Evolutionary conservation across 2,888 invertebrate species (phyloP).

Genomic region (Drosophila basisetae): DNA sequence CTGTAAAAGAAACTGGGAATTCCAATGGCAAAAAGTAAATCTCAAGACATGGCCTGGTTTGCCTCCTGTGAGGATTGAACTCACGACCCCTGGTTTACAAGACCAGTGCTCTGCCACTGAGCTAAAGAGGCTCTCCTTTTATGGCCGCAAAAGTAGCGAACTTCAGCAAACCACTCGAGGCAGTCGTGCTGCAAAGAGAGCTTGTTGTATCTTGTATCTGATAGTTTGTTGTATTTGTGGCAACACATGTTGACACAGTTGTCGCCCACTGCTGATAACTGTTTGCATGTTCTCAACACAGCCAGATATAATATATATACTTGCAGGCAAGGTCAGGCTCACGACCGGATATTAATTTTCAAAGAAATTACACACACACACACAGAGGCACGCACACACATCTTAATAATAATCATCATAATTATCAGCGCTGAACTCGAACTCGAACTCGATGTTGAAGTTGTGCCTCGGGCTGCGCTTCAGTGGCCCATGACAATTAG

Average conservation of each 20-base stretch:
- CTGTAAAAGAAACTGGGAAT: neutral
- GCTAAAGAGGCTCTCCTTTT: slow-evolving; percentile 90
- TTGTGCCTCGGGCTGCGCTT: slow-evolving; percentile 57
- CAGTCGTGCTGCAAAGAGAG: neutral
- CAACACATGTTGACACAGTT: slow-evolving; percentile 74
- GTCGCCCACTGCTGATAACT: slow-evolving; percentile 59
- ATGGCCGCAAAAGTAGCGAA: slow-evolving; percentile 44
- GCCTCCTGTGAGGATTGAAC: slow-evolving; percentile 95
- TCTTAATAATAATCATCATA: slow-evolving; percentile 53
- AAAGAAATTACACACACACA: slow-evolving; percentile 58
- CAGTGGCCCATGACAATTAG: slow-evolving; percentile 79
- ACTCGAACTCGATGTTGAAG: slow-evolving; percentile 14
- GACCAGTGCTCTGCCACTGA: slow-evolving; percentile 96
- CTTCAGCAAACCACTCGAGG: slow-evolving; percentile 28
- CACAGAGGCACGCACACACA: slow-evolving; percentile 6
- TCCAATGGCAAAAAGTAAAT: neutral
- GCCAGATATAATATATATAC: slow-evolving; percentile 4
- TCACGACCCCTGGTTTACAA: slow-evolving; percentile 96
- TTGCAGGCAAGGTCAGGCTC: slow-evolving; percentile 41
- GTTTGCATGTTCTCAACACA: slow-evolving; percentile 43
- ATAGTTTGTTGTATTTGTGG: slow-evolving; percentile 17
- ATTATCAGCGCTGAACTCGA: slow-evolving; percentile 6
- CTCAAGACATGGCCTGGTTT: slow-evolving; percentile 85
- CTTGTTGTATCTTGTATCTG: slow-evolving; percentile 30
- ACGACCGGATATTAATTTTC: slow-evolving; percentile 73